A percentile compares a stretch with the other conserved stretches of the same genome.
Evolutionary conservation across 2,113 vertebrate genomes (phyloP).

Genomic region (Drymodes brunneopygia): DNA sequence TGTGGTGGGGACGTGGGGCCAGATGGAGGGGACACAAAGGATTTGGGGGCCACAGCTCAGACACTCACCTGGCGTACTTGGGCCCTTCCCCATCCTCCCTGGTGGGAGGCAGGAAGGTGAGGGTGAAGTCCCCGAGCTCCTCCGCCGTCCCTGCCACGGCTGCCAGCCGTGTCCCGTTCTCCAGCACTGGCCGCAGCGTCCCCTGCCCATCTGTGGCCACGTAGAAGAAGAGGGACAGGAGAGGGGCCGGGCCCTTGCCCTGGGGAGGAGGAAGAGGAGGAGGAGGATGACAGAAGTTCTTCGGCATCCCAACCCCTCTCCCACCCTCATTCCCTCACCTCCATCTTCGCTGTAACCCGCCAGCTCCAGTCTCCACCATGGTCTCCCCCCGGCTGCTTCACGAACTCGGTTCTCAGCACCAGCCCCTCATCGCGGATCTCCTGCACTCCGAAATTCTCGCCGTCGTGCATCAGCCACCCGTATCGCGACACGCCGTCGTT

Average conservation of each 20-base stretch:
- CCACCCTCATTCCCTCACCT: constrained; percentile 50
- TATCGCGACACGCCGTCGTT: constrained; percentile 81
- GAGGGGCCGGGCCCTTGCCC: constrained; percentile 49
- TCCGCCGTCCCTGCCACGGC: constrained; percentile 78
- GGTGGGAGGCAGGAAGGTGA: constrained; percentile 83
- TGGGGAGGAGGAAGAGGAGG: not conserved
- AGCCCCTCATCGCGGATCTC: constrained; percentile 83
- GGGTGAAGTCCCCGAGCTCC: constrained; percentile 87
- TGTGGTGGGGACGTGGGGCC: fast-evolving
- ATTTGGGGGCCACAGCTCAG: fast-evolving
- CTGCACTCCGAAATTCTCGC: constrained; percentile 85
- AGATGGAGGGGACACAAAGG: not conserved
- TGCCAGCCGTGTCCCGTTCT: constrained; percentile 72
- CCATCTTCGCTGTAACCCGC: constrained; percentile 83
- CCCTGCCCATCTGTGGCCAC: constrained; percentile 88
- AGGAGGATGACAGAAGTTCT: not conserved
- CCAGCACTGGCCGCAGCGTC: constrained; percentile 73
- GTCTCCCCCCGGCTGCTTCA: constrained; percentile 84
- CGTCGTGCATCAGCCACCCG: constrained; percentile 92
- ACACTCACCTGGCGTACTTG: constrained; percentile 81
- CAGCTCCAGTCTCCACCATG: constrained; percentile 97
- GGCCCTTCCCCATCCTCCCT: constrained; percentile 50
- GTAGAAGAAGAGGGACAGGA: constrained; percentile 92
- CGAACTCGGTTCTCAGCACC: constrained; percentile 85
- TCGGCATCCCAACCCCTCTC: not conserved